A percentile compares a stretch with the other conserved stretches of the same genome.
These are phyloP conservation scores for Umimayanthus chanpuru DNA, from an alignment of 92 coral and sea anemone genomes.

Conservation along the genomic window DNA sequence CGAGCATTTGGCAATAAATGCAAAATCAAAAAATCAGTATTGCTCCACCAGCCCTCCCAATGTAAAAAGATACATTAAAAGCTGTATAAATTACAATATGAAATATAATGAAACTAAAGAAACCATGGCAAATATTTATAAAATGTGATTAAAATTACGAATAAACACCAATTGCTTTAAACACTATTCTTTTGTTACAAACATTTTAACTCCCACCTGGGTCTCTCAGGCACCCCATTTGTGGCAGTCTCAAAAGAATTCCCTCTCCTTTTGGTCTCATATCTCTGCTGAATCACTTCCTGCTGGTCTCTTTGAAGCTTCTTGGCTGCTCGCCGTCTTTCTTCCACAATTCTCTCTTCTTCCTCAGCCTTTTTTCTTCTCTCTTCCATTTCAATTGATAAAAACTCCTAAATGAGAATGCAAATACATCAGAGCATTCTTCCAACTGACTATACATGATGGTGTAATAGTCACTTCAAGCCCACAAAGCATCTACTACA, in stretches of 20 bases:
- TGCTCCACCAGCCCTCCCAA: too few relatives aligned
- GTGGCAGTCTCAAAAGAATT: constrained; percentile 14
- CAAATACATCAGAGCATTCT: not conserved
- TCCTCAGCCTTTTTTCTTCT: constrained; percentile 45
- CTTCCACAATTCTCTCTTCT: constrained; percentile 37
- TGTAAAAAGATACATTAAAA: too few relatives aligned
- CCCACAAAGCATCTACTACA: too few relatives aligned
- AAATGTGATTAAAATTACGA: too few relatives aligned
- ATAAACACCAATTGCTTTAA: too few relatives aligned
- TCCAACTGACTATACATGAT: not conserved
- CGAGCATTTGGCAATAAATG: too few relatives aligned
- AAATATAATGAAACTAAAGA: too few relatives aligned
- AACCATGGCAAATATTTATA: too few relatives aligned
- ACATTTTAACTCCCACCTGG: constrained; percentile 5
- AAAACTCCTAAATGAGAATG: constrained; percentile 32
- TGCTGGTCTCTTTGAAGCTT: constrained; percentile 41
- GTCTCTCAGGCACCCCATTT: constrained; percentile 38
- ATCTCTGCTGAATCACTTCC: constrained; percentile 41
- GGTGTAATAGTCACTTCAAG: not conserved
- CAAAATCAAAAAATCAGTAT: too few relatives aligned
- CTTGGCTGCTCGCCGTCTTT: constrained; percentile 46
- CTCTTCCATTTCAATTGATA: constrained; percentile 44
- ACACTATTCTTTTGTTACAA: too few relatives aligned
- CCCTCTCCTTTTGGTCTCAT: constrained; percentile 25
- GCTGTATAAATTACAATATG: too few relatives aligned